Base-by-base conservation (phyloP, 1,140 invertebrate genomes). In the Ctenoplectra terminalis region DNA sequence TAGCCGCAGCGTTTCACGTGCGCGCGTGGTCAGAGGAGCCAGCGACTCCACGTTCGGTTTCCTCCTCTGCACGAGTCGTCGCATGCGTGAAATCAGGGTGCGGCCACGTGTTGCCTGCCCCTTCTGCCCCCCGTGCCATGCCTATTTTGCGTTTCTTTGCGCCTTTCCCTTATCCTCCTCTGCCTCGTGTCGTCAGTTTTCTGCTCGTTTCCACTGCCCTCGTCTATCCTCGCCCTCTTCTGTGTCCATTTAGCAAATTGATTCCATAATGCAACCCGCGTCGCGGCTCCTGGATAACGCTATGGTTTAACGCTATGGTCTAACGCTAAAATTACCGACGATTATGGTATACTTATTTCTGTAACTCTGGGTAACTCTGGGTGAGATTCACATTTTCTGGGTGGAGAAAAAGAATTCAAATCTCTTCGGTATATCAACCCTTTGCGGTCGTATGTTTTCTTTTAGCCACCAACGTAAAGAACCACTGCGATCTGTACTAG, bases 171-270 rank as follows among this genome's bases (percentile, higher is more conserved):
- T 64, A 23, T 61, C 43, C 52, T 48, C 54, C 71, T 84, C 48
- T 73, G 48, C 58, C 46, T 75, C 71, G 26, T 61, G 4, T 40
- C 46, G 58, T 29, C 56, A 17, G 73, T 82, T 84, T 69, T 73
- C 64, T 75, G 6, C 34, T 8, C 7, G 23, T 37, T 70, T 31
- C n/a, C 31, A 1, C 48, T 34, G n/a, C 26, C 70, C 50, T 61
- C 64, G 48, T 26, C 40, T 66, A 61, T 63, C 48, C 17, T 31
- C 15, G 43, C 43, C 58, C 52, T 54, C 40, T 26, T n/a, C 9
- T 46, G 34, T 79, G 58, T 82, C 85, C 88, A 90, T 87, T 89
- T 90, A 83, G 83, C 81, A 91, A 89, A 91, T 90, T 90, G 87
- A 90, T 91, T 90, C 74, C 78, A 83, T 82, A 86, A 88, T 50